Evolutionary conservation across 1,140 invertebrate species (phyloP), one percentile per base, ranked within the genome.

Genomic region (Pseudomyrmex flavicornis): DNA sequence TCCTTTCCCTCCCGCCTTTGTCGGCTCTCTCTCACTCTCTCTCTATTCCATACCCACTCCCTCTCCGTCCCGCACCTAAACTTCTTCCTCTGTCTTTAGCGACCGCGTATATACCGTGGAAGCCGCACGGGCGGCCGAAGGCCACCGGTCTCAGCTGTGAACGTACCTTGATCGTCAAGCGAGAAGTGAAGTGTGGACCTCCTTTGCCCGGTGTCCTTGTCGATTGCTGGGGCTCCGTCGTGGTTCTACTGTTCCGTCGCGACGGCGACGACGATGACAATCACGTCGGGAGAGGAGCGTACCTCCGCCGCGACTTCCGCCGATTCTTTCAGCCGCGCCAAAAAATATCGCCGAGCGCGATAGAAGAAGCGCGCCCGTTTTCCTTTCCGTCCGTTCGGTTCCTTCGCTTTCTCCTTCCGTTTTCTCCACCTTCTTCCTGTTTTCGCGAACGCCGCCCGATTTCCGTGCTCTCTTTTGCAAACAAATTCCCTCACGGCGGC

Each of bases 111-210:
- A 35, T 75, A 87, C 83, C 66, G 74, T 84, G 72, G 76, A 76
- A 88, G 77, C 79, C 79, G 86, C 58, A 82, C 86, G 77, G 69
- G 86, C 84, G 80, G 84, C 84, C 80, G 87, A 89, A 89, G 88
- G 88, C 88, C 88, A 88, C 87, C 74, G 46, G 62, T 86, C 86
- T 84, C 84, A 88, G 74, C 87, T 84, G 88, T 86, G 85, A 72
- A 89, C 88, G 85, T 89, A 89, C 88, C 88, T 89, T 89, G 88
- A 89, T 88, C 87, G 88, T 89, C 85, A 69, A 73, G 62, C 87
- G 87, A 88, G 76, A 88, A 89, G 88, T 84, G 83, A 89, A 89
- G 87, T 84, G 84, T 86, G 80, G 76, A 13, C 68, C 84, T 84
- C 86, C 73, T 80, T 88, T 88, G 80, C 80, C 86, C 52, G 87